These are phyloP conservation scores for Hippopotamus amphibius DNA, from an alignment of 2,113 vertebrate species.

Conservation along the genomic window DNA sequence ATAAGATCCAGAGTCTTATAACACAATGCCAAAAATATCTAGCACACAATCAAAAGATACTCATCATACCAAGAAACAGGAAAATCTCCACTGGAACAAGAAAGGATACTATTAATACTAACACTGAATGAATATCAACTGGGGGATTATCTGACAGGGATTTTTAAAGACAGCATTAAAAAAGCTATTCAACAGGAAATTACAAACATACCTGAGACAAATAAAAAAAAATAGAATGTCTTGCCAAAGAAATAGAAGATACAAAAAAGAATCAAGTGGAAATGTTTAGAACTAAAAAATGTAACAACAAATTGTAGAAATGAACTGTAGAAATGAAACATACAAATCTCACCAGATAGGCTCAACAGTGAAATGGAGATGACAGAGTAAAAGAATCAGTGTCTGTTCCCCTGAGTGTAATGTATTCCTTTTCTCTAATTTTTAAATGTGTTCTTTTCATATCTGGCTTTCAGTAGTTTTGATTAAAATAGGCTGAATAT, in stretches of 20 bases:
- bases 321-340: conserved; percentile 4
- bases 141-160: background rate
- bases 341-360: background rate
- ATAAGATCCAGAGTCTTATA: background rate
- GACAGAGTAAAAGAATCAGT: background rate
- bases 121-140: background rate
- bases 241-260: background rate
- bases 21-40: background rate
- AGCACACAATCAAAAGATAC: background rate
- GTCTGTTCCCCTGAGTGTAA: background rate
- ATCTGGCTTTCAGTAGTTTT: background rate
- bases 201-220: background rate
- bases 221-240: background rate
- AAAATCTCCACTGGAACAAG: conserved; percentile 36
- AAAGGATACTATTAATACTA: background rate
- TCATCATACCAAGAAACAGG: background rate
- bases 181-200: background rate
- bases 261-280: background rate
- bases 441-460: background rate
- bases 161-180: background rate
- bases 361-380: background rate
- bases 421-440: background rate
- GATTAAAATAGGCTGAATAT: background rate
- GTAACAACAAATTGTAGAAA: background rate
- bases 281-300: background rate